phyloP scores from a whole-genome alignment of 2,797 vertebrate species.

The Falco peregrinus region DNA sequence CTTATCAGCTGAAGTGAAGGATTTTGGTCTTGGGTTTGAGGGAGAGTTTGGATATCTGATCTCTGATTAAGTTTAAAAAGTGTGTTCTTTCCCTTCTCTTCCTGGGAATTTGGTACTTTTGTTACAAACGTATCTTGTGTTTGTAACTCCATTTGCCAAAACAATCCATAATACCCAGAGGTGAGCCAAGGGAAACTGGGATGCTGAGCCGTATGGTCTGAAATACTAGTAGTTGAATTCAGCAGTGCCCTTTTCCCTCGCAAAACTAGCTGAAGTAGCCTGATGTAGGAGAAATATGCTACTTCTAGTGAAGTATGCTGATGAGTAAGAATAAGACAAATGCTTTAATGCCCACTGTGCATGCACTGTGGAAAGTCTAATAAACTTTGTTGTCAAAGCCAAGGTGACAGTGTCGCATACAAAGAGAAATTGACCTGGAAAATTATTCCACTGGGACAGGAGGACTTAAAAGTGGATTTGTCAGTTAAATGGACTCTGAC shows the following conservation, averaged over 20 bases:
- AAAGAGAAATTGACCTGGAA: neutral
- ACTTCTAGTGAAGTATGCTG: neutral
- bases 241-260: neutral
- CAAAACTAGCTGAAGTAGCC: neutral
- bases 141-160: neutral
- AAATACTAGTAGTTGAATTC: neutral
- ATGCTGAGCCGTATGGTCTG: neutral
- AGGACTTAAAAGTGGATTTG: neutral
- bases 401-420: neutral
- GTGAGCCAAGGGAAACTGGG: neutral
- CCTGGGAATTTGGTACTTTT: neutral
- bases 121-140: neutral
- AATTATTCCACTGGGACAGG: neutral
- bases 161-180: neutral
- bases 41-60: neutral
- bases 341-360: neutral
- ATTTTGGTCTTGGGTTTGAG: neutral
- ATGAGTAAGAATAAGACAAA: neutral
- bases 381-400: neutral
- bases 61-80: neutral
- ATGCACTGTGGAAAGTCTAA: neutral
- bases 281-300: neutral
- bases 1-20: neutral
- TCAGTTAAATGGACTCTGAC: neutral
- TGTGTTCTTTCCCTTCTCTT: neutral